phyloP scores from a whole-genome alignment of 1,140 invertebrate genomes.

The Neotoxoptera formosana region DNA sequence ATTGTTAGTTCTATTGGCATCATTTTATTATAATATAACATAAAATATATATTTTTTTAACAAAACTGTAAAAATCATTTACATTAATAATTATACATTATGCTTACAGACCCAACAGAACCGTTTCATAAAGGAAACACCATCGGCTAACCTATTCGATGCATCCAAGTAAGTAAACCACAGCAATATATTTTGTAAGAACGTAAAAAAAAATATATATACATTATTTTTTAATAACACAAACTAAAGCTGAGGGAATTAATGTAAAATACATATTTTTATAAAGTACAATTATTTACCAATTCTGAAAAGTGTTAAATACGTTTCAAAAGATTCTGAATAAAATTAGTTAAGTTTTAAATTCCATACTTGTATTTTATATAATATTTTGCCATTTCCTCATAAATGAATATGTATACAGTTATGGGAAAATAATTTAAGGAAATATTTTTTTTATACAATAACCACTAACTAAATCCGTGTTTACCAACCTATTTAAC shows the following conservation, averaged over 20 bases:
- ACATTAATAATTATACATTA: not conserved
- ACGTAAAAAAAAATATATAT: not conserved
- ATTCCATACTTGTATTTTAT: too few relatives aligned
- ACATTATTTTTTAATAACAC: not conserved
- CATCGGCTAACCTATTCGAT: conserved; percentile 41
- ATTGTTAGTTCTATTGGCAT: not conserved
- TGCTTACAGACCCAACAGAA: conserved; percentile 48
- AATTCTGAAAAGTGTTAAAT: too few relatives aligned
- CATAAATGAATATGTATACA: too few relatives aligned
- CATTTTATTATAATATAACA: not conserved
- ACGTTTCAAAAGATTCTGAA: too few relatives aligned
- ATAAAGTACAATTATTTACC: too few relatives aligned
- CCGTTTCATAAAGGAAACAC: conserved; percentile 24
- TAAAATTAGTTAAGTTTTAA: too few relatives aligned
- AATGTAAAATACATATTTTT: too few relatives aligned
- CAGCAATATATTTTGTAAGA: not conserved
- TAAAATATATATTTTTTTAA: not conserved
- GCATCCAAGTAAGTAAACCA: conserved; percentile 19
- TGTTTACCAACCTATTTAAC: too few relatives aligned
- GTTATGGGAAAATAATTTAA: too few relatives aligned
- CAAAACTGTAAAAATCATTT: not conserved
- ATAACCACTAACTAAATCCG: too few relatives aligned
- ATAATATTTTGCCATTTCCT: too few relatives aligned
- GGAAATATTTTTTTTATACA: too few relatives aligned
- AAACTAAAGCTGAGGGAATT: not conserved